Evolutionary conservation across 2,888 invertebrate species (phyloP), one percentile per base, ranked within the genome.

Genomic region (Tanytarsus gracilentus): DNA sequence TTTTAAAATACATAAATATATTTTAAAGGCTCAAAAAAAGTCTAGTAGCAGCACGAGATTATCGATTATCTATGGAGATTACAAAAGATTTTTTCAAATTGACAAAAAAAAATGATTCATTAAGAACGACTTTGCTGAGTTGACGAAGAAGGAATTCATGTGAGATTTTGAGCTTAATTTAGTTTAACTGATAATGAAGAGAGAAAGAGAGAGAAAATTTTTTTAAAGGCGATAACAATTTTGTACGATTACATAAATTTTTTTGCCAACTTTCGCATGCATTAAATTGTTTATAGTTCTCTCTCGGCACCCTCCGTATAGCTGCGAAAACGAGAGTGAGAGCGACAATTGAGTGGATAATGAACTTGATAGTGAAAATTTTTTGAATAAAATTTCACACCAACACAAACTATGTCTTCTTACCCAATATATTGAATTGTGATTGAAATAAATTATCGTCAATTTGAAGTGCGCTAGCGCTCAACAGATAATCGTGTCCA

Each of bases 371-470:
- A 33, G 5, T 33, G 3, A 33, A 11, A 11, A 11, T 33, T 4
- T 11, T n/a, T 33, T 33, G 14, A 11, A 33, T 33, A 33, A 33
- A 33, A 2, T 11, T 11, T 3, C 3, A 11, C 5, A 2, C 30
- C 9, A 30, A 30, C 30, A n/a, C 5, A 2, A 30, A 3, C 2
- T 3, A 30, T 33, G 36, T 21, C 8, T 53, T 21, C 58, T 58
- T 58, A 58, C 58, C 58, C 58, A 58, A 48, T 48, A 58, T 58
- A 30, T 25, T 55, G 26, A 55, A 55, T 21, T 55, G 55, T 14
- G 39, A 36, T 44, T 58, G 58, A 48, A 58, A 58, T n/a, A 58
- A 21, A 8, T 58, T 27, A 26, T 58, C 58, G 11, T 58, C 58
- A 23, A 58, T 18, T 14, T 27, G 58, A 5, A 58, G 48, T 27